Evolutionary conservation across 2,113 vertebrate genomes (phyloP), one percentile per base, ranked within the genome.

Genomic region (Talpa occidentalis): DNA sequence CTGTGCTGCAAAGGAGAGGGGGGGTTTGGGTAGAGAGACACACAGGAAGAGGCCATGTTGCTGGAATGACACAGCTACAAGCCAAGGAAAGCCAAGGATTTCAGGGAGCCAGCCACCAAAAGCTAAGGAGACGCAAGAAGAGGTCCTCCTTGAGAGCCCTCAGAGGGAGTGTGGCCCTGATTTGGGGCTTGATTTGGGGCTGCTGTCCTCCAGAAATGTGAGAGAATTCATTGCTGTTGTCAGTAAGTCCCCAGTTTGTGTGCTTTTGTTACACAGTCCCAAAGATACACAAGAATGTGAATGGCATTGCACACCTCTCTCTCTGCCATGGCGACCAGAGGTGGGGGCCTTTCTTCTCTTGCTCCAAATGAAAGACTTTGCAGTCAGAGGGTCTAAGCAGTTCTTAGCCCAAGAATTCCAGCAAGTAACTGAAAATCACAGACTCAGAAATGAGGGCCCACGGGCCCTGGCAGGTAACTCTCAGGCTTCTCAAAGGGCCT

Each of bases 391-490:
- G 14, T 5, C 59, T 42, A 52, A 30, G n/a, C 21, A 12, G 32
- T n/a, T 60, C 52, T 87, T 24, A 30, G 12, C n/a, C 28, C 6
- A 1, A 49, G 56, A 17, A 37, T 40, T 56, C n/a, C 52, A 40
- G 54, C 6, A 16, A 77, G 54, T 3, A 52, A 59, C 19, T 47
- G 24, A 37, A 67, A 74, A 56, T 35, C 79, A 17, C 2, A 10
- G 81, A 72, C 37, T 26, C 4, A 0, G 2, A 17, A 6, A 35
- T 0, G 0, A 40, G n/a, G 19, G 21, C 17, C 62, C 14, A 1
- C 0, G 0, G 60, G 62, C 11, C 40, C 42, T 24, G n/a, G 19
- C 64, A 35, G 70, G 42, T 40, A 21, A n/a, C 19, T 19, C 40
- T 28, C 44, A 54, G 35, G 12, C 40, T 2, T 6, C n/a, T 10